Evolutionary conservation across 2,113 vertebrate species (phyloP).

Genomic region (Catharus minimus): DNA sequence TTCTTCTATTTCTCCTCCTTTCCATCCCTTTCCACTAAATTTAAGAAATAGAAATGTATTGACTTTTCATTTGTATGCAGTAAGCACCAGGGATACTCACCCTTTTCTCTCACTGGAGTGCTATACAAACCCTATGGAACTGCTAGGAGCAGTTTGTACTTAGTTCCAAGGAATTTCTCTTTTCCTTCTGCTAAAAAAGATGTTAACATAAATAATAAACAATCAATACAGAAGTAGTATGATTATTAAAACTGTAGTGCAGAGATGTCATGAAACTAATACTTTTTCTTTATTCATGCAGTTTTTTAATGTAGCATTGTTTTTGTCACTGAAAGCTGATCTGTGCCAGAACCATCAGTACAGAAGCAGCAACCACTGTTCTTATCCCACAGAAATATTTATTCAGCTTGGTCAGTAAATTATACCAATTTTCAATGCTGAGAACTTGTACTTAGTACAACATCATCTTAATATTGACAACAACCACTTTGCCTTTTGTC

Average conservation of each 20-base stretch:
- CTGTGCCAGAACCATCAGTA: background rate
- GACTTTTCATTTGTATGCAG: background rate
- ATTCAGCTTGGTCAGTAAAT: conserved; percentile 68
- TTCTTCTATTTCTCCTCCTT: background rate
- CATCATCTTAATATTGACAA: conserved; percentile 38
- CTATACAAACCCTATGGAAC: background rate
- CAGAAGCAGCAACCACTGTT: background rate
- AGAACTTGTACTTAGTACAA: conserved; percentile 56
- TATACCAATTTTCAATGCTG: conserved; percentile 16
- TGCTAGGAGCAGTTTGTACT: background rate
- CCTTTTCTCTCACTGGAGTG: background rate
- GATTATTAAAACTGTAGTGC: background rate
- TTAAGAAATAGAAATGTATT: background rate
- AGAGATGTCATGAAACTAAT: background rate
- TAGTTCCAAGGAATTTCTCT: background rate
- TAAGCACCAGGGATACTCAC: background rate
- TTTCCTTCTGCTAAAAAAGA: background rate
- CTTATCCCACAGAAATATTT: conserved; percentile 64
- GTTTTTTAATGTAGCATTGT: background rate
- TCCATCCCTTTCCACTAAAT: background rate
- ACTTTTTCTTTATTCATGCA: background rate
- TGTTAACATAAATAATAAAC: background rate
- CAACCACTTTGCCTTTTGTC: conserved; percentile 57
- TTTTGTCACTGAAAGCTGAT: background rate
- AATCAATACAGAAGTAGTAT: background rate